Evolutionary conservation across 2,113 vertebrate species (phyloP).

Genomic region (Galemys pyrenaicus): DNA sequence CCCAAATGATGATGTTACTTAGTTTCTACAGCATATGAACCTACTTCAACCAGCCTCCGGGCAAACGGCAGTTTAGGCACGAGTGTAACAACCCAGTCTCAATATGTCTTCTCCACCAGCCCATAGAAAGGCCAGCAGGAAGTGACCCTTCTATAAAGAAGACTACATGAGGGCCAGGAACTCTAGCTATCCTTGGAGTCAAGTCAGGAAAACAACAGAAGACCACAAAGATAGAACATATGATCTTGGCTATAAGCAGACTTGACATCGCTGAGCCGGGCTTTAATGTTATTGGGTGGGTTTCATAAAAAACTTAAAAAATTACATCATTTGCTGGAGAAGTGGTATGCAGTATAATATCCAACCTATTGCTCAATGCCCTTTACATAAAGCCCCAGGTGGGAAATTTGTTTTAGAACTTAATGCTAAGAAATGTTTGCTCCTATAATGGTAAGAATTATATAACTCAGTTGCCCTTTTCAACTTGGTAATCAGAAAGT

Average conservation of each 20-base stretch:
- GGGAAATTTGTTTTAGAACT: constrained; percentile 12
- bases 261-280: neutral
- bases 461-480: neutral
- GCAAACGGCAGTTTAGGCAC: neutral
- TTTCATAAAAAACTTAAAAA: constrained; percentile 25
- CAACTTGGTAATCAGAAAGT: neutral
- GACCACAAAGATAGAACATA: neutral
- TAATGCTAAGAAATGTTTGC: constrained; percentile 18
- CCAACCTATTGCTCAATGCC: neutral
- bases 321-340: neutral
- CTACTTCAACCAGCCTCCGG: neutral
- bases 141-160: neutral
- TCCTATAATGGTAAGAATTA: neutral
- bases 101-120: neutral
- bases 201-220: neutral
- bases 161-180: neutral
- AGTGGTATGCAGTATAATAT: neutral
- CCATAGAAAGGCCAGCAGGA: neutral
- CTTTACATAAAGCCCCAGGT: neutral
- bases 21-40: neutral
- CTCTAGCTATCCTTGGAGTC: neutral
- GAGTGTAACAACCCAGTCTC: neutral
- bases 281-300: neutral
- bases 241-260: neutral
- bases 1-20: neutral